Conservation (phyloP, 23 tunicate species). For the Clavelina lepadiformis region DNA sequence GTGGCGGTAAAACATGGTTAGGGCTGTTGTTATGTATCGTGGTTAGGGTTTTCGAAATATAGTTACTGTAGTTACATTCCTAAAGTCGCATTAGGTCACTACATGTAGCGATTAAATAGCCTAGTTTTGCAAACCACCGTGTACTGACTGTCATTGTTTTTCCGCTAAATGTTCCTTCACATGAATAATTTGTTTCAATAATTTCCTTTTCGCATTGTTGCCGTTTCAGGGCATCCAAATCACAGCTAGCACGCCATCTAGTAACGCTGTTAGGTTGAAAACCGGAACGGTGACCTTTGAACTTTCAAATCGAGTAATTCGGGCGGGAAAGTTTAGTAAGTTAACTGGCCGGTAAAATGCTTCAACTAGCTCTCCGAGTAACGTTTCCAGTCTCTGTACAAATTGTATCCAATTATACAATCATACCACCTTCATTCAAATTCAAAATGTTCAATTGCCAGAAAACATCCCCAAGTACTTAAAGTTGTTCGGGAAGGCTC, state of each 20-base stretch:
- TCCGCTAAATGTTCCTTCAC: too few relatives aligned
- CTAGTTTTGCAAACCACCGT: too few relatives aligned
- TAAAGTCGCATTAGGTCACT: background rate
- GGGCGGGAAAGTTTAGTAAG: slow-evolving; percentile 37
- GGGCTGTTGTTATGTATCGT: background rate
- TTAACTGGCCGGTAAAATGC: background rate
- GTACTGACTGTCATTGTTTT: too few relatives aligned
- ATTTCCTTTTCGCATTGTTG: too few relatives aligned
- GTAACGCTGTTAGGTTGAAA: slow-evolving; percentile 85
- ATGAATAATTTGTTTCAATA: too few relatives aligned
- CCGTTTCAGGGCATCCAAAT: slow-evolving; percentile 75
- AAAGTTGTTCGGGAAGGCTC: slow-evolving; percentile 90
- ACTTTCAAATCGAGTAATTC: slow-evolving; percentile 61
- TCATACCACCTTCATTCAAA: background rate
- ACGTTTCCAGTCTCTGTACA: background rate
- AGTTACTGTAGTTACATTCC: background rate
- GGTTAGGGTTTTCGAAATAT: background rate
- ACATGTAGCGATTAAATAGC: too few relatives aligned
- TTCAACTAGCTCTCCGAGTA: background rate
- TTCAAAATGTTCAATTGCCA: slow-evolving; percentile 5
- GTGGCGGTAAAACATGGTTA: background rate
- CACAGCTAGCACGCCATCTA: slow-evolving; percentile 77
- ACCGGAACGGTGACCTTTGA: slow-evolving; percentile 77
- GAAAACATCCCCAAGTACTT: slow-evolving; percentile 68
- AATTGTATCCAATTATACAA: background rate